phyloP scores from a whole-genome alignment of 1,140 invertebrate genomes.

The Vanessa tameamea region DNA sequence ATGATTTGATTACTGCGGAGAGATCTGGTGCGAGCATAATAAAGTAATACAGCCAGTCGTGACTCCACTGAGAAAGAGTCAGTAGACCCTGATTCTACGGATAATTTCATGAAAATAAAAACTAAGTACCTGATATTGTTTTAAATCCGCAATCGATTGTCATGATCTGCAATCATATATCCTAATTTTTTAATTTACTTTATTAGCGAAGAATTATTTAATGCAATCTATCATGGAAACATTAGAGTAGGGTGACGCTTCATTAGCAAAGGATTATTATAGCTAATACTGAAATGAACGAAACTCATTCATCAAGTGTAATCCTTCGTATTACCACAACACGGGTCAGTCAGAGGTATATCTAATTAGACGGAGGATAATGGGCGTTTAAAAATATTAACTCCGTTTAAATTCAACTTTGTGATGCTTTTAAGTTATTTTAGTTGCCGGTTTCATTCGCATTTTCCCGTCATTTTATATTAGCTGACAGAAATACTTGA shows the following conservation, averaged over 20 bases:
- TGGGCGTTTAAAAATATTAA: constrained; percentile 24
- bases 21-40: too few species aligned
- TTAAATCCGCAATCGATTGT: too few species aligned
- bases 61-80: too few species aligned
- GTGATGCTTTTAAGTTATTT: neutral
- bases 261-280: constrained; percentile 39
- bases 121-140: too few species aligned
- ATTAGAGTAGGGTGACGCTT: constrained; percentile 29
- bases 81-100: too few species aligned
- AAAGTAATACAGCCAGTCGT: too few species aligned
- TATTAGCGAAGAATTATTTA: constrained; percentile 15
- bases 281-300: constrained; percentile 35
- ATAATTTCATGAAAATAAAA: too few species aligned
- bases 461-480: neutral
- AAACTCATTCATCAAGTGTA: constrained; percentile 49
- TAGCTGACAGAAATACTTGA: neutral
- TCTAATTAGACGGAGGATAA: constrained; percentile 38
- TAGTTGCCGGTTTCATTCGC: neutral
- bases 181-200: too few species aligned
- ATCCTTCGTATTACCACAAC: constrained; percentile 41
- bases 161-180: too few species aligned
- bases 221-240: constrained; percentile 31
- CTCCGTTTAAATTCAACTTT: neutral
- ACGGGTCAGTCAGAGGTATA: constrained; percentile 34
- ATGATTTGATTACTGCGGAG: too few species aligned